Evolutionary conservation across 92 coral and sea anemone genomes (phyloP).

Genomic region (Diadumene lineata): DNA sequence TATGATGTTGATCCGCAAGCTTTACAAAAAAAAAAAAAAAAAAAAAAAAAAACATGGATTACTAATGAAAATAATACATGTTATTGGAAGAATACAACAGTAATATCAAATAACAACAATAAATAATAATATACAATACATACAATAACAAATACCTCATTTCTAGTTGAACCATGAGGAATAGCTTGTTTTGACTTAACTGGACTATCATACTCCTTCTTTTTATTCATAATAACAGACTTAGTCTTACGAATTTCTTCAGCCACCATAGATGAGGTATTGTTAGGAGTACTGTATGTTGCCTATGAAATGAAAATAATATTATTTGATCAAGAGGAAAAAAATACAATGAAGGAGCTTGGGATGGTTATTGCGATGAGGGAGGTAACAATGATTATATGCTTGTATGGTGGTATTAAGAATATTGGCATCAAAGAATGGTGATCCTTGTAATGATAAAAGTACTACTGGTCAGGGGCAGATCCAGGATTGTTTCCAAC

Average conservation of each 20-base stretch:
- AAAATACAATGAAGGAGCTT: not conserved
- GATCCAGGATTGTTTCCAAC: too few relatives aligned
- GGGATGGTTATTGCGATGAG: not conserved
- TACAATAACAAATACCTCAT: slow-evolving; percentile 44
- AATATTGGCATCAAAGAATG: too few relatives aligned
- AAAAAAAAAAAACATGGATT: not conserved
- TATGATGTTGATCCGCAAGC: slow-evolving; percentile 25
- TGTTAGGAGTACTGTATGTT: not conserved
- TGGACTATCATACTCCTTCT: slow-evolving; percentile 71
- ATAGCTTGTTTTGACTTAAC: slow-evolving; percentile 46
- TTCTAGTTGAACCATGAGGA: slow-evolving; percentile 32
- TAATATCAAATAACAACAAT: too few relatives aligned
- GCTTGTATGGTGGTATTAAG: too few relatives aligned
- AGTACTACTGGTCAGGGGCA: too few relatives aligned
- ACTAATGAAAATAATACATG: too few relatives aligned
- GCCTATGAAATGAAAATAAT: not conserved
- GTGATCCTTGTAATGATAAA: too few relatives aligned
- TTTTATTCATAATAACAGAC: slow-evolving; percentile 77
- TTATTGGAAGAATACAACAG: too few relatives aligned
- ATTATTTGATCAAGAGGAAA: not conserved
- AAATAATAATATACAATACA: not conserved
- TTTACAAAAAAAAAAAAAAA: not conserved
- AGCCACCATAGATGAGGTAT: slow-evolving; percentile 59
- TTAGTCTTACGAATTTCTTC: slow-evolving; percentile 83
- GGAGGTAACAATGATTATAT: too few relatives aligned